phyloP scores from a whole-genome alignment of 2,113 vertebrate genomes.

The Myiopsitta monachus region DNA sequence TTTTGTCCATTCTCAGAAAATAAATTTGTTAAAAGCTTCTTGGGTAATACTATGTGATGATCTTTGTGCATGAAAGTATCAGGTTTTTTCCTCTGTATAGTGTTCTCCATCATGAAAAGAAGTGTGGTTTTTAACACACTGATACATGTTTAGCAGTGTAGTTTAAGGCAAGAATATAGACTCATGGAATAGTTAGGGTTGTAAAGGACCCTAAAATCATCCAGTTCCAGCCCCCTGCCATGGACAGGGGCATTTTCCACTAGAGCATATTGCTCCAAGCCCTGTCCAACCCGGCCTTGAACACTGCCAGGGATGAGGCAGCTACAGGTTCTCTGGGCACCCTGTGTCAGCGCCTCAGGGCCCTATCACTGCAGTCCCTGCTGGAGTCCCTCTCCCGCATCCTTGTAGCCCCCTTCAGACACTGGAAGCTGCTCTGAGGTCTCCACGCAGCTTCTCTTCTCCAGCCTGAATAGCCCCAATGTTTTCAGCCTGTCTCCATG shows the following conservation, averaged over 20 bases:
- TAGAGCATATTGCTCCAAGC: not conserved
- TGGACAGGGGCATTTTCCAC: not conserved
- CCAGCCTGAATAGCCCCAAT: not conserved
- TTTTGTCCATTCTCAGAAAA: not conserved
- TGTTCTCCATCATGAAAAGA: not conserved
- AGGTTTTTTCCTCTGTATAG: not conserved
- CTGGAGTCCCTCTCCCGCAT: not conserved
- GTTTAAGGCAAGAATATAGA: not conserved
- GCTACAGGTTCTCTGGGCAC: not conserved
- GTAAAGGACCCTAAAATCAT: not conserved
- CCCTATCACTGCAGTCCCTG: not conserved
- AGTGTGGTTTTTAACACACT: not conserved
- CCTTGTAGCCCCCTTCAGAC: not conserved
- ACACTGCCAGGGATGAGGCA: not conserved
- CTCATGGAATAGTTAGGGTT: not conserved
- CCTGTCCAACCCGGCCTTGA: not conserved
- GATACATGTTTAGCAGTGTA: not conserved
- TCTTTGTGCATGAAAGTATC: not conserved
- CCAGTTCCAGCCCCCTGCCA: not conserved
- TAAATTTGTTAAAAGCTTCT: not conserved
- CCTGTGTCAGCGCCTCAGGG: not conserved
- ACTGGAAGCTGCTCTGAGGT: not conserved
- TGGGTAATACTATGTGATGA: not conserved
- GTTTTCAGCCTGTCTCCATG: not conserved
- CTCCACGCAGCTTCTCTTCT: not conserved